Evolutionary conservation across 64 coral and sea anemone species (phyloP).

Genomic region (Montipora efflorescens): DNA sequence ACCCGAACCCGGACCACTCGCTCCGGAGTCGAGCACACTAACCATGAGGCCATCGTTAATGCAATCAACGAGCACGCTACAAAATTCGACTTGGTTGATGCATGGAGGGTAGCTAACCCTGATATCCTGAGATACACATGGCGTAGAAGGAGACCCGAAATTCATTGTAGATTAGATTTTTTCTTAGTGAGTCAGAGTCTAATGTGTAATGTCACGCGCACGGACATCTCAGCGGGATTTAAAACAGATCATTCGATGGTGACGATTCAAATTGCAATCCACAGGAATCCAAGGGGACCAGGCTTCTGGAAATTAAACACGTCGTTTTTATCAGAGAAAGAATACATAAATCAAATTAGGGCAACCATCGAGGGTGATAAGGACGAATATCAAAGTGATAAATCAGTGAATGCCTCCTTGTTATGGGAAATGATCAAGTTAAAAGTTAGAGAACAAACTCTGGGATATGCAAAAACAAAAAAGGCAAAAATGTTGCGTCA

Average conservation of each 20-base stretch:
- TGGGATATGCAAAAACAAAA: background rate
- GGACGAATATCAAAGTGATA: too few species aligned
- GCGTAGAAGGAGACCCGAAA: background rate
- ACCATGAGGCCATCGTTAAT: too few species aligned
- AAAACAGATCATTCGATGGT: constrained; percentile 1
- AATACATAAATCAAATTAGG: background rate
- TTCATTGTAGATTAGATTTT: too few species aligned
- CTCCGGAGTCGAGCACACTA: too few species aligned
- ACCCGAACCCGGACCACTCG: too few species aligned
- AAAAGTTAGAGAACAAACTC: constrained; percentile 32
- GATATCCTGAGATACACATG: too few species aligned
- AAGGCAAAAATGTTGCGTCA: background rate
- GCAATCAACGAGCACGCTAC: too few species aligned
- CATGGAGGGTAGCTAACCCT: too few species aligned
- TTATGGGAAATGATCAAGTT: too few species aligned
- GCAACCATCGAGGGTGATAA: too few species aligned
- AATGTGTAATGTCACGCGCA: background rate
- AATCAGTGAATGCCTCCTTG: too few species aligned
- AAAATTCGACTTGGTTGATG: too few species aligned
- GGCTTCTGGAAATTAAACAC: background rate
- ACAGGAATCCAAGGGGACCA: constrained; percentile 3
- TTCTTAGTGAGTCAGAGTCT: background rate
- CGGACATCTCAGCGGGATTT: background rate
- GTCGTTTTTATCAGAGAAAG: background rate
- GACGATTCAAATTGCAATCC: background rate